Conservation (phyloP, 2,797 vertebrate species). For the Lutjanus argentimaculatus region DNA sequence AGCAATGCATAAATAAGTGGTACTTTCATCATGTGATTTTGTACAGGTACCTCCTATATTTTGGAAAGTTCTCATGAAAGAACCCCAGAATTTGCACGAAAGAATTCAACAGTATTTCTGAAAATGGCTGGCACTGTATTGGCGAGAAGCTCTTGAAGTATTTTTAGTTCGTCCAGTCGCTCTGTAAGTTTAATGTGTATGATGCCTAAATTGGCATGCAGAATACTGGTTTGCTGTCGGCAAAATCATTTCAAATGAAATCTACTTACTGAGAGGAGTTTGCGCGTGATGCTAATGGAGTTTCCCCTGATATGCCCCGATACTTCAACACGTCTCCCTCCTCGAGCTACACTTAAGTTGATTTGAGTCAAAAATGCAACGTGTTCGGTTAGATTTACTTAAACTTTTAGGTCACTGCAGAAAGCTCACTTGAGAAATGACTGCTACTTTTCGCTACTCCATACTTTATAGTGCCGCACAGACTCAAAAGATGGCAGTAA, state of each 20-base stretch:
- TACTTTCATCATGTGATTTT: background rate
- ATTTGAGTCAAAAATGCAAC: constrained; percentile 45
- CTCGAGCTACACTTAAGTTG: constrained; percentile 32
- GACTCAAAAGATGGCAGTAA: constrained; percentile 26
- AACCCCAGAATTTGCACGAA: background rate
- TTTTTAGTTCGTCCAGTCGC: background rate
- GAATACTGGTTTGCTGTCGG: constrained; percentile 13
- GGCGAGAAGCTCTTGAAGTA: background rate
- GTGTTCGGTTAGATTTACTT: constrained; percentile 21
- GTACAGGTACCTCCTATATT: background rate
- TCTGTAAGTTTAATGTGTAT: background rate
- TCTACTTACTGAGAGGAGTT: constrained; percentile 31
- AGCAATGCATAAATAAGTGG: too few relatives aligned
- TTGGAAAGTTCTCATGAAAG: background rate
- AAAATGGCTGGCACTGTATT: background rate
- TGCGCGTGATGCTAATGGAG: constrained; percentile 42
- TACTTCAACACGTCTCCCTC: constrained; percentile 45
- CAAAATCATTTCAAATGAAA: constrained; percentile 15
- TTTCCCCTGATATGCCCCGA: constrained; percentile 17
- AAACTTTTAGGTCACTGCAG: constrained; percentile 36
- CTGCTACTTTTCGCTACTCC: constrained; percentile 6
- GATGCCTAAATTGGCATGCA: constrained; percentile 12
- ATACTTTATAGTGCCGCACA: background rate
- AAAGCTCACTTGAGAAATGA: constrained; percentile 14
- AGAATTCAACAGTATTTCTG: background rate